Evolutionary conservation across 1,140 invertebrate species (phyloP).

Genomic region (Cardiocondyla obscurior): DNA sequence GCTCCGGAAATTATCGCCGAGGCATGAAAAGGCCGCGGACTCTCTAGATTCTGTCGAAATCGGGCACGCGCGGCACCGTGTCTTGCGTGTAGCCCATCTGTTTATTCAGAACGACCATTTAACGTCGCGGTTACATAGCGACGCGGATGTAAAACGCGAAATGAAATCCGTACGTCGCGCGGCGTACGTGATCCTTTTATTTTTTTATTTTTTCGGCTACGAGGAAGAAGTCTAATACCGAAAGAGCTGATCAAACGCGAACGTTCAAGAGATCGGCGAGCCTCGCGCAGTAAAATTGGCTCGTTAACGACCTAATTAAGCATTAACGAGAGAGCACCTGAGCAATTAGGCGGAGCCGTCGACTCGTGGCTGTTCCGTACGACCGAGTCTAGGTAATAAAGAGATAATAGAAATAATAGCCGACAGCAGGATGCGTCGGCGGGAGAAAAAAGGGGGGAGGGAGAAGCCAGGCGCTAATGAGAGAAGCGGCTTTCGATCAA

Average conservation of each 20-base stretch:
- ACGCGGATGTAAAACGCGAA: not conserved
- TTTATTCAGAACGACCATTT: slow-evolving; percentile 23
- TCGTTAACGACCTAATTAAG: slow-evolving; percentile 49
- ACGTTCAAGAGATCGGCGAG: no score
- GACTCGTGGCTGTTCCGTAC: slow-evolving; percentile 39
- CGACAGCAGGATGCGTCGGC: slow-evolving; percentile 48
- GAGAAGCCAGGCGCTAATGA: slow-evolving; percentile 36
- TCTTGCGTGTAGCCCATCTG: not conserved
- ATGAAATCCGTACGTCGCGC: slow-evolving; percentile 19
- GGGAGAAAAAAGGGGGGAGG: not conserved
- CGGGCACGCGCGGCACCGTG: not conserved
- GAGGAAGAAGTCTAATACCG: not conserved
- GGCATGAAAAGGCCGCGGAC: slow-evolving; percentile 31
- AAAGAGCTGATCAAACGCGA: not conserved
- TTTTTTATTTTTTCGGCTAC: not conserved
- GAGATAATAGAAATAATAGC: slow-evolving; percentile 63
- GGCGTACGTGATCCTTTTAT: not conserved
- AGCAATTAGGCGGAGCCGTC: slow-evolving; percentile 61
- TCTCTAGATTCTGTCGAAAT: slow-evolving; percentile 43
- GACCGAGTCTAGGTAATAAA: slow-evolving; percentile 51
- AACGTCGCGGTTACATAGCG: not conserved
- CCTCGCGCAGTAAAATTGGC: not conserved
- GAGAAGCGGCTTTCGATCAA: slow-evolving; percentile 6
- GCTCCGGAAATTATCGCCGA: slow-evolving; percentile 36
- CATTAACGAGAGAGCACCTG: slow-evolving; percentile 12